Evolutionary conservation across 2,888 invertebrate genomes (phyloP).

Genomic region (Drosophila fungiperda): DNA sequence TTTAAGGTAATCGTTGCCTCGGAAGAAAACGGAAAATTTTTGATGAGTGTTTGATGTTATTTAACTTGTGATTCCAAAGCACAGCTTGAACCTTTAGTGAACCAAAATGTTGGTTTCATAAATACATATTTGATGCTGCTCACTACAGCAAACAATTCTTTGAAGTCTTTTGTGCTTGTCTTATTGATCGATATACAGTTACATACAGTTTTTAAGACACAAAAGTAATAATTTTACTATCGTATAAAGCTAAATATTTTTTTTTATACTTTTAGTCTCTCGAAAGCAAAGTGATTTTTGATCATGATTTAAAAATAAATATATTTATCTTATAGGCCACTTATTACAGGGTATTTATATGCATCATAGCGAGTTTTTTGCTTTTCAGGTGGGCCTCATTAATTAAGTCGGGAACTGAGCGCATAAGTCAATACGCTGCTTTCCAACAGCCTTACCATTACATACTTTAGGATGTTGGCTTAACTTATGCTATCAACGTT

Average conservation of each 20-base stretch:
- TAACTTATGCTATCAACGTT: constrained; percentile 59
- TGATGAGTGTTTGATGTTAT: constrained; percentile 61
- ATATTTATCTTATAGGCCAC: neutral
- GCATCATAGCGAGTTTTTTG: constrained; percentile 45
- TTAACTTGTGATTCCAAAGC: constrained; percentile 66
- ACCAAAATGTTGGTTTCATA: neutral
- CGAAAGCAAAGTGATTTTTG: too few species aligned
- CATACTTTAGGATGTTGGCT: constrained; percentile 8
- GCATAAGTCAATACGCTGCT: constrained; percentile 57
- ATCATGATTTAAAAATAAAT: neutral
- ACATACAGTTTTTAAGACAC: too few species aligned
- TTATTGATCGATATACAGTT: neutral
- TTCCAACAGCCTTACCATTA: constrained; percentile 24
- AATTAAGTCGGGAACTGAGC: constrained; percentile 69
- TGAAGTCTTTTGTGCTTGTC: neutral
- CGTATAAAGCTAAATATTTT: too few species aligned
- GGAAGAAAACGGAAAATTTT: constrained; percentile 7
- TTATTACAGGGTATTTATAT: constrained; percentile 31
- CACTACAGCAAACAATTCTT: neutral
- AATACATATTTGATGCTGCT: neutral
- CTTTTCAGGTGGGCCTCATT: constrained; percentile 66
- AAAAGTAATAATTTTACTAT: too few species aligned
- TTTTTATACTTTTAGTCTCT: too few species aligned
- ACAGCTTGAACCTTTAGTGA: constrained; percentile 63
- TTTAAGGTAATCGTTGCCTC: constrained; percentile 11